phyloP scores from a whole-genome alignment of 1,140 invertebrate species.

The Panonychus citri region DNA sequence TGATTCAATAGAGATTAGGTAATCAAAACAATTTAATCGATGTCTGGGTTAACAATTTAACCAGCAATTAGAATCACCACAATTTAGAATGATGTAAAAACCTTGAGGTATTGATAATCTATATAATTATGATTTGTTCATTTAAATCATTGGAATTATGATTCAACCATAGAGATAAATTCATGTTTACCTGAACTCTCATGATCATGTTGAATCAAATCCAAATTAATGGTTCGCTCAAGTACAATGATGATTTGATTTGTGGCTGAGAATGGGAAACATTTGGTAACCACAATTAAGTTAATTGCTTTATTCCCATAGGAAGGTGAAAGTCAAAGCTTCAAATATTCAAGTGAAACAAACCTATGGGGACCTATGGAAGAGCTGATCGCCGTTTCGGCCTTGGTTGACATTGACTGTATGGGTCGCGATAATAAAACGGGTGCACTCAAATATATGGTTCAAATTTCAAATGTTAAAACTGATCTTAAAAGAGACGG shows the following conservation, averaged over 20 bases:
- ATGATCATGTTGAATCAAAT: not conserved
- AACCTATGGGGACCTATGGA: constrained; percentile 10
- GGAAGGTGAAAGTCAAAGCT: constrained; percentile 8
- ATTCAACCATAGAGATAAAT: not conserved
- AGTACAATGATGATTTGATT: not conserved
- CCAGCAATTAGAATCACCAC: too few relatives aligned
- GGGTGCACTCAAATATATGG: constrained; percentile 9
- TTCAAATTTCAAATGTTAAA: constrained; percentile 7
- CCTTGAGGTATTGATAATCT: too few relatives aligned
- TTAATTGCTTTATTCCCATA: not conserved
- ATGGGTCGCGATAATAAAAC: constrained; percentile 7
- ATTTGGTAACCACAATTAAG: not conserved
- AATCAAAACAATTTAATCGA: too few relatives aligned
- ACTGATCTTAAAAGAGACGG: not conserved
- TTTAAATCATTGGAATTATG: too few relatives aligned
- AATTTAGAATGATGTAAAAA: too few relatives aligned
- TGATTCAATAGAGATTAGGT: too few relatives aligned
- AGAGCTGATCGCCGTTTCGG: constrained; percentile 3
- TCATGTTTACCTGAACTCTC: not conserved
- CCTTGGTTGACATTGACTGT: constrained; percentile 8
- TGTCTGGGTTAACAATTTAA: too few relatives aligned
- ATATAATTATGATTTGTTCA: too few relatives aligned
- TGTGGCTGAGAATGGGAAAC: not conserved
- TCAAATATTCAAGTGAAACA: constrained; percentile 8
- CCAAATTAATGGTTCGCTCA: not conserved